Percentiles rank a stretch among this genome's conserved stretches.
phyloP scores from a whole-genome alignment of 2,797 vertebrate species.

The Falco peregrinus region DNA sequence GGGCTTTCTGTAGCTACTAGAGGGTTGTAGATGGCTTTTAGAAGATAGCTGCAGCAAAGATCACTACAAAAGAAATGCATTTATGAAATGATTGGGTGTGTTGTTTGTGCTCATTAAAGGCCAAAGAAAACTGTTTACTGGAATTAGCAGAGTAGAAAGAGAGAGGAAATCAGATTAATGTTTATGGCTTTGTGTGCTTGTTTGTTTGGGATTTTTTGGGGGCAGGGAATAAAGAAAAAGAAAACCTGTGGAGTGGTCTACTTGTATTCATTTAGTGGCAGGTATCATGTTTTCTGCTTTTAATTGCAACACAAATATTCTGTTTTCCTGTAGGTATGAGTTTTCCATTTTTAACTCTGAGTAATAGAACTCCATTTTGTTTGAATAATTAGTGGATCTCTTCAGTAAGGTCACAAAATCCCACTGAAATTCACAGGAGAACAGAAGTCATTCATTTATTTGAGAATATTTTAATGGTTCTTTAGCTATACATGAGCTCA shows the following conservation, averaged over 20 bases:
- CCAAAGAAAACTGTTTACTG: background rate
- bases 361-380: background rate
- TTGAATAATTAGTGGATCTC: background rate
- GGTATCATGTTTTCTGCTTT: background rate
- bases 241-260: background rate
- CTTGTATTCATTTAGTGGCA: background rate
- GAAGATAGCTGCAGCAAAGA: background rate
- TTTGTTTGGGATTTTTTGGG: background rate
- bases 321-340: background rate
- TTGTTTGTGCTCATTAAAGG: background rate
- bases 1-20: background rate
- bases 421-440: background rate
- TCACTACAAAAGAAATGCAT: background rate
- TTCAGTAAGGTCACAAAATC: conserved; percentile 8
- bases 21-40: background rate
- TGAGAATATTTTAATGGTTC: conserved; percentile 19
- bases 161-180: background rate
- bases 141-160: background rate
- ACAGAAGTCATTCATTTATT: background rate
- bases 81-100: background rate
- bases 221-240: too few species aligned
- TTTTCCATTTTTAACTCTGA: background rate
- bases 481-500: background rate
- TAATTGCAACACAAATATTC: background rate
- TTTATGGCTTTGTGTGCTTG: background rate